Percentiles rank a stretch among this genome's conserved stretches.
phyloP scores from a whole-genome alignment of 2,113 vertebrate species.

The Riparia riparia region DNA sequence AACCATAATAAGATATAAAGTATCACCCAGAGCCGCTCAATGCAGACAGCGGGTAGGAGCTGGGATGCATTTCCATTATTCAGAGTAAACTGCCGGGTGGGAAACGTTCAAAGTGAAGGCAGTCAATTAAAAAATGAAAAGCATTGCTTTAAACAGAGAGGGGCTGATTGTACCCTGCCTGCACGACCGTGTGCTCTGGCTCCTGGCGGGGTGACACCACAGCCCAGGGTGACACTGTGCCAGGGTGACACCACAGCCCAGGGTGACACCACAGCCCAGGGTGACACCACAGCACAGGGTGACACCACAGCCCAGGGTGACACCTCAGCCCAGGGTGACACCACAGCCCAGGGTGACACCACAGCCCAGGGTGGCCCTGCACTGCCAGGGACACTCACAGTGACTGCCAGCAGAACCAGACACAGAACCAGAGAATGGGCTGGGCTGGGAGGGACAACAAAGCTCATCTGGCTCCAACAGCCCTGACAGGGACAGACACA shows the following conservation, averaged over 20 bases:
- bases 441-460: rapidly evolving
- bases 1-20: conserved; percentile 48
- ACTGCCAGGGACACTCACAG: background rate
- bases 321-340: rapidly evolving
- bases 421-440: rapidly evolving
- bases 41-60: background rate
- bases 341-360: background rate
- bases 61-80: background rate
- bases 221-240: rapidly evolving
- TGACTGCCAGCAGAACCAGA: rapidly evolving
- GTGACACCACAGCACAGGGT: background rate
- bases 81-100: background rate
- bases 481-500: background rate
- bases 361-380: background rate
- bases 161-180: rapidly evolving
- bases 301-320: background rate
- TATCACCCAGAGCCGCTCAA: background rate
- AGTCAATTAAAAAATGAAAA: background rate
- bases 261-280: rapidly evolving
- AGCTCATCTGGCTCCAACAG: rapidly evolving
- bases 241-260: background rate
- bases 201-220: background rate
- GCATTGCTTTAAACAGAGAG: background rate
- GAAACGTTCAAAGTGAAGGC: background rate
- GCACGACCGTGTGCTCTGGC: rapidly evolving